Conservation (phyloP, 2,113 vertebrate species). For the Pelodiscus sinensis region DNA sequence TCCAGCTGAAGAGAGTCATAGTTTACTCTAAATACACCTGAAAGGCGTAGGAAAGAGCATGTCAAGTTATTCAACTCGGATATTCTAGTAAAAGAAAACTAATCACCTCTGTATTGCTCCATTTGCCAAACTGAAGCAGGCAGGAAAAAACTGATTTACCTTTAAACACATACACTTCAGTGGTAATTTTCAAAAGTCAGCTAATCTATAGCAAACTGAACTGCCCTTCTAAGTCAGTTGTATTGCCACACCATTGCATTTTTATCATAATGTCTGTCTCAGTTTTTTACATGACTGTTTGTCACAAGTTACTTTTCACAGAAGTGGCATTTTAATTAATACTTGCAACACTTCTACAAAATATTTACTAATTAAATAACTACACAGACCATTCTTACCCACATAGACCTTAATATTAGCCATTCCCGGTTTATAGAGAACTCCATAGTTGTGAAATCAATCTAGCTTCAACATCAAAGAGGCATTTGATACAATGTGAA, state of each 20-base stretch:
- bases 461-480: fast-evolving
- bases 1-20: conserved; percentile 25
- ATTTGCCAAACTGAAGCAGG: conserved; percentile 18
- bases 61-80: conserved; percentile 14
- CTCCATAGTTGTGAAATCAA: not conserved
- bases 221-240: not conserved
- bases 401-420: not conserved
- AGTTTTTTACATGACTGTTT: not conserved
- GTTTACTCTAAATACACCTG: conserved; percentile 1
- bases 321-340: not conserved
- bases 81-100: not conserved
- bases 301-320: not conserved
- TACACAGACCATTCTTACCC: conserved; percentile 30
- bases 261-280: conserved; percentile 8
- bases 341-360: not conserved
- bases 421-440: not conserved
- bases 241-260: fast-evolving
- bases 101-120: conserved; percentile 21
- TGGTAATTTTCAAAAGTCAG: fast-evolving
- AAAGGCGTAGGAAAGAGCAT: conserved; percentile 26
- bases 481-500: not conserved
- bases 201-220: not conserved
- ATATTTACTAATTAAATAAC: not conserved
- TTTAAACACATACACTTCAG: not conserved
- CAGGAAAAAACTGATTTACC: conserved; percentile 33